phyloP scores from a whole-genome alignment of 2,113 vertebrate species.

The Hylia prasina region DNA sequence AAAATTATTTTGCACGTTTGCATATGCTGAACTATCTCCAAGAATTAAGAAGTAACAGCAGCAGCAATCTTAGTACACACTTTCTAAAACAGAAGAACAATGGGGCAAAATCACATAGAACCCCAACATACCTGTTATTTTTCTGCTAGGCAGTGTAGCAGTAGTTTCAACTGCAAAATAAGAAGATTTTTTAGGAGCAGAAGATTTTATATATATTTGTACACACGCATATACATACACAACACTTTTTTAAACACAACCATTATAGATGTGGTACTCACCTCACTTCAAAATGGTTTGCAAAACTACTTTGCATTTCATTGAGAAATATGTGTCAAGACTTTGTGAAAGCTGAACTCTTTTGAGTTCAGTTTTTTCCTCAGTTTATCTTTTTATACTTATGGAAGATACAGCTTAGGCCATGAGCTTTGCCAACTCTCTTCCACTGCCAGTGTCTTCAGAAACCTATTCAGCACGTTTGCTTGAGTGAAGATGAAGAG shows the following conservation, averaged over 20 bases:
- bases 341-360: neutral
- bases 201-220: neutral
- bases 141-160: neutral
- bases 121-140: neutral
- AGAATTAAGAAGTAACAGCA: neutral
- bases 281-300: neutral
- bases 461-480: neutral
- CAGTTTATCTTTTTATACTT: neutral
- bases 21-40: neutral
- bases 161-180: constrained; percentile 21
- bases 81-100: neutral
- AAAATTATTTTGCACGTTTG: neutral
- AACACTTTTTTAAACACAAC: neutral
- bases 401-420: neutral
- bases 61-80: neutral
- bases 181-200: neutral
- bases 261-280: neutral
- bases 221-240: accelerated
- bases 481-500: neutral
- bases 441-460: neutral
- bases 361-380: neutral
- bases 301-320: neutral
- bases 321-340: neutral
- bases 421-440: neutral
- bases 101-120: neutral